Conservation (phyloP, 2,797 vertebrate genomes). For the Esox lucius region DNA sequence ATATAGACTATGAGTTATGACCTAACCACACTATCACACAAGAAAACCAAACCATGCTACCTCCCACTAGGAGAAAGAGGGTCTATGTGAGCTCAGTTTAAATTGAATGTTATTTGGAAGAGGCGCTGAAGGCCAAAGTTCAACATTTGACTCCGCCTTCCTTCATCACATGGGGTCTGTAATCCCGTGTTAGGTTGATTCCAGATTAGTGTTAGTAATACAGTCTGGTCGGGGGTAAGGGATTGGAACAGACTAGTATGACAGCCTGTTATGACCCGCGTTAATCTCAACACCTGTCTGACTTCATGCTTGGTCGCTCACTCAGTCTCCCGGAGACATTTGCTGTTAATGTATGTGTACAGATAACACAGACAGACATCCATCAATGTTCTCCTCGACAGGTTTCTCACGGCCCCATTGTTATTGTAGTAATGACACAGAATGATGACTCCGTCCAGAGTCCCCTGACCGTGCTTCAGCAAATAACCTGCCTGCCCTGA, state of each 20-base stretch:
- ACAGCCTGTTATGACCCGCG: constrained; percentile 57
- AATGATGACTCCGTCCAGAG: constrained; percentile 26
- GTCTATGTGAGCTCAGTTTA: constrained; percentile 37
- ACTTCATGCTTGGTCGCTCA: constrained; percentile 43
- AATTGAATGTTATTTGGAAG: constrained; percentile 46
- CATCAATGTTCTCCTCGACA: constrained; percentile 1
- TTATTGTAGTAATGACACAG: constrained; percentile 32
- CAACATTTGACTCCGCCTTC: constrained; percentile 41
- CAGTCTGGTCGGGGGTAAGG: constrained; percentile 62
- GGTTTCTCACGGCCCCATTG: constrained; percentile 33
- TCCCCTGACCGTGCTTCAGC: constrained; percentile 14
- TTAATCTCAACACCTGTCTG: constrained; percentile 64
- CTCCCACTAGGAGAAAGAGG: constrained; percentile 25
- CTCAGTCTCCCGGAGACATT: constrained; percentile 14
- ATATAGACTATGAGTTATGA: background rate
- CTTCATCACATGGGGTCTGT: constrained; percentile 70
- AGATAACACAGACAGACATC: constrained; percentile 19
- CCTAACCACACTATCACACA: background rate
- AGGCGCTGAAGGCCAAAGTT: constrained; percentile 17
- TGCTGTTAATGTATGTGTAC: background rate
- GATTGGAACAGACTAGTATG: constrained; percentile 65
- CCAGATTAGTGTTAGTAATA: constrained; percentile 70
- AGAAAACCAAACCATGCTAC: background rate
- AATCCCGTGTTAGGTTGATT: constrained; percentile 61
- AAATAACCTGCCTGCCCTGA: constrained; percentile 31